Percentiles rank a stretch among this genome's conserved stretches.
These are phyloP conservation scores for Apostichopus leukothele DNA, from an alignment of 53 echinoderm and acorn worm genomes.

Conservation along the genomic window DNA sequence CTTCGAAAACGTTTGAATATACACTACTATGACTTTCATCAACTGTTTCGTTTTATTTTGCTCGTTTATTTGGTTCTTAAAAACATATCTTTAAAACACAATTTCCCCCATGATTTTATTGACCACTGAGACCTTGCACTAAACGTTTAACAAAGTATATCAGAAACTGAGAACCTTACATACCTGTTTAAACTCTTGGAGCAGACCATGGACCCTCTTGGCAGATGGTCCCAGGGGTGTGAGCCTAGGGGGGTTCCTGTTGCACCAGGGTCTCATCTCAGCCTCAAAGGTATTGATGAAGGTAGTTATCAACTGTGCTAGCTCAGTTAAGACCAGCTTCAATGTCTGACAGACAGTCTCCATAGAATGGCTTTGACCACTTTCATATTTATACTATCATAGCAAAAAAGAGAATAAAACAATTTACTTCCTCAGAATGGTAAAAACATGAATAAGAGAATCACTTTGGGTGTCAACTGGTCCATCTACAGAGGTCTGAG, in stretches of 20 bases:
- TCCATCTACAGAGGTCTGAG: no score
- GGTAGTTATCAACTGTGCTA: conserved; percentile 89
- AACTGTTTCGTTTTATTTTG: no score
- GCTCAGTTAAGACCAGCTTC: conserved; percentile 87
- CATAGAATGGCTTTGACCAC: conserved; percentile 48
- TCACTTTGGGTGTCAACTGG: no score
- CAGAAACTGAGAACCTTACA: neutral
- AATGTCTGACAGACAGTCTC: conserved; percentile 80
- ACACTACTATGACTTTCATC: no score
- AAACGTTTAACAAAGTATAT: neutral
- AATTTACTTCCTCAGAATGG: no score
- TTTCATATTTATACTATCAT: conserved; percentile 64
- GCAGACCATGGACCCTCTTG: conserved; percentile 74
- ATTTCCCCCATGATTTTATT: no score
- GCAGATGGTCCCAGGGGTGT: conserved; percentile 85
- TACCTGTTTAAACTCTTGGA: conserved; percentile 77
- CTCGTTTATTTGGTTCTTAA: no score
- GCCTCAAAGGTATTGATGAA: conserved; percentile 93
- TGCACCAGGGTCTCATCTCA: conserved; percentile 94
- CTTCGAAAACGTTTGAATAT: no score
- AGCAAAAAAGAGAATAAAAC: neutral
- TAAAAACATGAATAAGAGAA: no score
- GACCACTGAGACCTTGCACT: neutral
- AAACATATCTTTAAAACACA: no score
- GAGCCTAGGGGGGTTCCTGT: conserved; percentile 80